A percentile compares a stretch with the other conserved stretches of the same genome.
These are phyloP conservation scores for Disparrhopalites patrizii DNA, from an alignment of 2,888 invertebrate genomes.

Conservation along the genomic window DNA sequence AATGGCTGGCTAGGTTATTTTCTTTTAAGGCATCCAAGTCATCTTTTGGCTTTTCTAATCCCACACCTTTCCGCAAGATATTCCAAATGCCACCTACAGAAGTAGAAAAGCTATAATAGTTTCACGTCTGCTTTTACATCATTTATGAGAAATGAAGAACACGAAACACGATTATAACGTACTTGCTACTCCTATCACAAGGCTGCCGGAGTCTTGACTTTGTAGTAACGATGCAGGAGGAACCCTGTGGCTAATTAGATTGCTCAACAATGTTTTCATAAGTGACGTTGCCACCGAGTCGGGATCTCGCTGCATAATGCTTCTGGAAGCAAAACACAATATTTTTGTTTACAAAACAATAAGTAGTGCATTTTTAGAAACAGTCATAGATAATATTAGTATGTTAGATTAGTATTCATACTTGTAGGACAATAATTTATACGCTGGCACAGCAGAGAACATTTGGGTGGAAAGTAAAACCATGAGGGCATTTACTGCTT, in stretches of 20 bases:
- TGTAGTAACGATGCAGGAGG: conserved; percentile 69
- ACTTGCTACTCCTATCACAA: conserved; percentile 74
- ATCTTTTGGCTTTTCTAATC: conserved; percentile 48
- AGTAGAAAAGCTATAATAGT: neutral
- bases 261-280: conserved; percentile 73
- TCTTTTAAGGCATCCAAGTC: conserved; percentile 40
- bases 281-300: conserved; percentile 72
- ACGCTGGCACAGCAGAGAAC: conserved; percentile 66
- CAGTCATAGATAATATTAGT: neutral
- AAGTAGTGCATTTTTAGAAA: conserved; percentile 27
- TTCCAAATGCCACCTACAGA: conserved; percentile 69
- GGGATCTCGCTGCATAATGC: conserved; percentile 64
- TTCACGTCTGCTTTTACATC: neutral
- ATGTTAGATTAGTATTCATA: conserved; percentile 46
- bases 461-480: conserved; percentile 85
- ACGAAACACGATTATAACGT: conserved; percentile 39
- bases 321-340: conserved; percentile 30
- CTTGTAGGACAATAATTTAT: conserved; percentile 69
- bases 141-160: conserved; percentile 10
- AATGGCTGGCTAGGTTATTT: conserved; percentile 75
- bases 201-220: conserved; percentile 66
- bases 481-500: conserved; percentile 79
- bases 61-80: conserved; percentile 66
- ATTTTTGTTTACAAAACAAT: no score
- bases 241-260: conserved; percentile 64